Evolutionary conservation across 2,888 invertebrate genomes (phyloP).

Genomic region (Nomada fucata): DNA sequence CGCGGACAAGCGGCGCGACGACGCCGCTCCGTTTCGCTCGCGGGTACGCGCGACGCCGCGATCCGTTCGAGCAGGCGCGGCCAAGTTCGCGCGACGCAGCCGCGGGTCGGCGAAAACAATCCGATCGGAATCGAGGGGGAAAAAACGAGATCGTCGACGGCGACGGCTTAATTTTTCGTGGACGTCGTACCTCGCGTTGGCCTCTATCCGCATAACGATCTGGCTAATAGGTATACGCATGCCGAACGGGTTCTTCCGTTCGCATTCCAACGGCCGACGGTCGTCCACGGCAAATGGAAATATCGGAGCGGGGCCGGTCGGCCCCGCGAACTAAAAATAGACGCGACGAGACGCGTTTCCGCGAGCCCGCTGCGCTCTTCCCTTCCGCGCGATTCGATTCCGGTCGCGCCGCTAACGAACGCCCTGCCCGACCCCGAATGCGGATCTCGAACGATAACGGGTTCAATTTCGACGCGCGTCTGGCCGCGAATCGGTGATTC

Average conservation of each 20-base stretch:
- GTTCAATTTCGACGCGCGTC: slow-evolving; percentile 17
- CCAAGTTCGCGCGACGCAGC: slow-evolving; percentile 41
- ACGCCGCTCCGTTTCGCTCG: too few species aligned
- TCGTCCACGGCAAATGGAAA: slow-evolving; percentile 68
- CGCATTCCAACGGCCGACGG: neutral
- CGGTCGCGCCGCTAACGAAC: too few species aligned
- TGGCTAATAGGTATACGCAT: slow-evolving; percentile 65
- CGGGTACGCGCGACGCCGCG: slow-evolving; percentile 33
- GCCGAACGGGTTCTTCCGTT: neutral
- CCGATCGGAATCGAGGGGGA: slow-evolving; percentile 3
- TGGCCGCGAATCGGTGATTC: too few species aligned
- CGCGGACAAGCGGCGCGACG: neutral
- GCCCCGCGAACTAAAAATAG: slow-evolving; percentile 13
- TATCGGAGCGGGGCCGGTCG: slow-evolving; percentile 47
- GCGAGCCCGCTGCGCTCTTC: neutral
- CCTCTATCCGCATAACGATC: slow-evolving; percentile 55
- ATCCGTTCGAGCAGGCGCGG: slow-evolving; percentile 8
- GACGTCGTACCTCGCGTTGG: slow-evolving; percentile 19
- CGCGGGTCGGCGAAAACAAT: slow-evolving; percentile 20
- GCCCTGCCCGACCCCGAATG: neutral
- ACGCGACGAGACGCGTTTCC: neutral
- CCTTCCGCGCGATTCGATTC: too few species aligned
- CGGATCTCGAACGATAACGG: slow-evolving; percentile 10
- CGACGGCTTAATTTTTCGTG: slow-evolving; percentile 34
- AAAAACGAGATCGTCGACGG: slow-evolving; percentile 7